These are phyloP conservation scores for Pammene fasciana DNA, from an alignment of 2,888 invertebrate genomes.

Conservation along the genomic window DNA sequence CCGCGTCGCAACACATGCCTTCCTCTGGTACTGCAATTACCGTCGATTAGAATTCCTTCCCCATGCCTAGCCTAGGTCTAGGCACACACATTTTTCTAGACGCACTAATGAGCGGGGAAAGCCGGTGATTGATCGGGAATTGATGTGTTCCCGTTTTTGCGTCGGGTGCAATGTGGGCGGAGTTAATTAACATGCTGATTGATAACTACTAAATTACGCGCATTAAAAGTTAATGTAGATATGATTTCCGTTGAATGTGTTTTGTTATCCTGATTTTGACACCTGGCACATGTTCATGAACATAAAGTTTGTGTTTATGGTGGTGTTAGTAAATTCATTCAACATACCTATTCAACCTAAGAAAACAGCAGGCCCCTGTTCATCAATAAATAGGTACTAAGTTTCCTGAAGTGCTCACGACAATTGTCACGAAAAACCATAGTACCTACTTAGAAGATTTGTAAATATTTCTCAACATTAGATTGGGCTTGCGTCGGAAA, in stretches of 20 bases:
- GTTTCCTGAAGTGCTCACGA: no score
- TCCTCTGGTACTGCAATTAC: conserved; percentile 43
- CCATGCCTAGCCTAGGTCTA: conserved; percentile 42
- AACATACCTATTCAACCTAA: no score
- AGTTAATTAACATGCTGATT: neutral
- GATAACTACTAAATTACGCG: neutral
- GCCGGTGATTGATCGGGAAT: conserved; percentile 36
- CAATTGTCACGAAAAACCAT: no score
- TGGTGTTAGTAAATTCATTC: no score
- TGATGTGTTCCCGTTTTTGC: conserved; percentile 38
- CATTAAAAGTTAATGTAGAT: neutral
- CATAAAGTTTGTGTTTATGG: no score
- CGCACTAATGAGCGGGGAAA: conserved; percentile 35
- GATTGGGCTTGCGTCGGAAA: no score
- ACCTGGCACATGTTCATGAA: no score
- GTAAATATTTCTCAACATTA: no score
- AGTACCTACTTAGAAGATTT: no score
- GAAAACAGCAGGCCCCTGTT: no score
- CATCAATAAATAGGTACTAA: no score
- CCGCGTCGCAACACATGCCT: neutral
- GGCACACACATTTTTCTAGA: conserved; percentile 33
- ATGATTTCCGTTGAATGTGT: neutral
- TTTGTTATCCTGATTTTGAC: neutral
- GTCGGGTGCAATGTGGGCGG: conserved; percentile 3
- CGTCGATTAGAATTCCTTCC: conserved; percentile 48